A percentile compares a stretch with the other conserved stretches of the same genome.
These are phyloP conservation scores for Macrocentrus cingulum DNA, from an alignment of 1,140 invertebrate species.

Conservation along the genomic window DNA sequence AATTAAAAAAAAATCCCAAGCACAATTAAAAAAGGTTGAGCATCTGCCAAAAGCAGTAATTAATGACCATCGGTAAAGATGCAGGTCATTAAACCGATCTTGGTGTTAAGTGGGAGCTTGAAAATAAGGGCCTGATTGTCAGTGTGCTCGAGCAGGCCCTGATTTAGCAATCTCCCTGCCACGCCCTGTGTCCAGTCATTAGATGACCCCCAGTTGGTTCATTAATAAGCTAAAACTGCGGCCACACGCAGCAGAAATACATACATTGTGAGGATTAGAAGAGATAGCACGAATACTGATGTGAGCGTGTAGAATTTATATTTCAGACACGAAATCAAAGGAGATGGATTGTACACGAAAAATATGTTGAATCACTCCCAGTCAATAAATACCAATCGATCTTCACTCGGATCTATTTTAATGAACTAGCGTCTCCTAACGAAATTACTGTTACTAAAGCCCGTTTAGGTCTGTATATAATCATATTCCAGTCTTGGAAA, in stretches of 20 bases:
- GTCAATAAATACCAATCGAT: slow-evolving; percentile 58
- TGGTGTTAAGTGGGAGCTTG: slow-evolving; percentile 10
- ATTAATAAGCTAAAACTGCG: slow-evolving; percentile 52
- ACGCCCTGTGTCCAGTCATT: slow-evolving; percentile 56
- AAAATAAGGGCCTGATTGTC: too few relatives aligned
- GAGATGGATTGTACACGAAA: slow-evolving; percentile 7
- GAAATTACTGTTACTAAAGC: slow-evolving; percentile 58
- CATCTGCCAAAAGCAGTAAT: slow-evolving; percentile 21
- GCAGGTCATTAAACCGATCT: slow-evolving; percentile 20
- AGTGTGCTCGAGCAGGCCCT: slow-evolving; percentile 33
- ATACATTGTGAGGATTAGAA: slow-evolving; percentile 10
- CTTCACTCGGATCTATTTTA: slow-evolving; percentile 47
- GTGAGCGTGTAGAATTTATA: too few relatives aligned
- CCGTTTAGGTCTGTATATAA: slow-evolving; percentile 44
- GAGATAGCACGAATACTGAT: too few relatives aligned
- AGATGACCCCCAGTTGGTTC: slow-evolving; percentile 46
- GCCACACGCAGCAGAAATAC: slow-evolving; percentile 43
- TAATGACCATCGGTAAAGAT: slow-evolving; percentile 12
- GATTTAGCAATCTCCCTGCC: slow-evolving; percentile 57
- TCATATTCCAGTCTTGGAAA: too few relatives aligned
- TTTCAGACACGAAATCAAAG: too few relatives aligned
- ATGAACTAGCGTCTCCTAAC: slow-evolving; percentile 55
- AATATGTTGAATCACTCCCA: slow-evolving; percentile 53
- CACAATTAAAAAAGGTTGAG: not conserved
- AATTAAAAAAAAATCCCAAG: too few relatives aligned